Conservation (phyloP, 2,113 vertebrate species). For the Erythrocercus mccallii region DNA sequence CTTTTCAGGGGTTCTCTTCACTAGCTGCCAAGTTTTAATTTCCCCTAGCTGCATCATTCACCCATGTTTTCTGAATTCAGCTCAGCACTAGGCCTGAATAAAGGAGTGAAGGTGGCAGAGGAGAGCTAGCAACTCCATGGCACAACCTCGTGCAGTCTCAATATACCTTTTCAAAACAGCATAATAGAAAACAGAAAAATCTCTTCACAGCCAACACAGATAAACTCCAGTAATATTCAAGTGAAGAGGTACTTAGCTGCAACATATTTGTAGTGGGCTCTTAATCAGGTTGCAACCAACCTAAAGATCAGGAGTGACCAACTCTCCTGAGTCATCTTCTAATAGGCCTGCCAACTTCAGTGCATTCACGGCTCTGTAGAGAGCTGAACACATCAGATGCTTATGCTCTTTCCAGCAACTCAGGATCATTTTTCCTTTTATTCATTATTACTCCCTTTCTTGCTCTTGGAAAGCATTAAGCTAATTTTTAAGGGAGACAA, state of each 20-base stretch:
- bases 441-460: neutral
- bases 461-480: neutral
- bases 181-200: neutral
- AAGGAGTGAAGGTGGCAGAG: neutral
- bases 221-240: neutral
- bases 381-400: neutral
- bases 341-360: neutral
- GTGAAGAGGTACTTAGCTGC: neutral
- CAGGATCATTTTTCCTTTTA: neutral
- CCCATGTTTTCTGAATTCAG: neutral
- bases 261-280: neutral
- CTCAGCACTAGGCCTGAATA: neutral
- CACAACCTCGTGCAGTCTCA: neutral
- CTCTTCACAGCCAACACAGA: neutral
- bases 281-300: neutral
- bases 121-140: neutral
- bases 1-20: neutral
- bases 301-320: neutral
- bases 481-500: neutral
- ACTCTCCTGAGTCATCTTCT: neutral
- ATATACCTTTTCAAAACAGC: neutral
- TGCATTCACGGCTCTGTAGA: neutral
- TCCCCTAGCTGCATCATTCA: neutral
- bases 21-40: neutral
- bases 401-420: neutral